Evolutionary conservation across 2,113 vertebrate species (phyloP), one percentile per base, ranked within the genome.

Genomic region (Epinephelus fuscoguttatus): DNA sequence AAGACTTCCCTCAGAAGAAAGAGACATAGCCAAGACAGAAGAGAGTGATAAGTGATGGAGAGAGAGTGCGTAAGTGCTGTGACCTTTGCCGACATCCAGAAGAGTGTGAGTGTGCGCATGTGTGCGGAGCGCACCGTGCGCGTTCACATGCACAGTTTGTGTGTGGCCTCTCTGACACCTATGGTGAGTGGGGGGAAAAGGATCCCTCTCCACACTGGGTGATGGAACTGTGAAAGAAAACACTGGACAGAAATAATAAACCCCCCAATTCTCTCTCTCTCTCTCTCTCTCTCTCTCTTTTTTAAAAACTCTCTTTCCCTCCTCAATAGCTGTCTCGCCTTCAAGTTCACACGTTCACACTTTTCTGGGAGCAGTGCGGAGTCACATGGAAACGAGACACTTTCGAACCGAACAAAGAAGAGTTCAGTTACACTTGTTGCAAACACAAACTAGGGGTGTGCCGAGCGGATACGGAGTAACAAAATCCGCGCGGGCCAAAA

Each of bases 211-310:
- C 88, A 80, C 86, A 84, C 87, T 77, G 87, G 84, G 88, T 87
- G 87, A 93, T 85, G 89, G 87, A 94, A 92, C 90, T 92, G 88
- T 86, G 81, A 94, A 94, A 90, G 87, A 94, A 94, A 95, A 95
- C 89, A 90, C 78, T 78, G 75, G 75, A 85, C 77, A 91, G 91
- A 85, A 93, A 94, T 88, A 94, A 93, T 93, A 94, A 94, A 91
- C 92, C 71, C 68, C 66, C 45, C 45, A 33, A 84, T 82, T 86
- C 77, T 63, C 64, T 75, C 53, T 85, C 69, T 73, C 57, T 15
- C 66, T 82, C 71, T 73, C 60, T 12, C 68, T 56, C 21, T 11
- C 12, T 25, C 13, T 53, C 9, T 45, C 9, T 60, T 21, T 37
- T 81, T 67, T 80, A 57, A 21, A 8, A 19, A 63, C 61, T 76